Conservation (phyloP, 64 coral and sea anemone species). For the Hydrozoanthus tunicans region DNA sequence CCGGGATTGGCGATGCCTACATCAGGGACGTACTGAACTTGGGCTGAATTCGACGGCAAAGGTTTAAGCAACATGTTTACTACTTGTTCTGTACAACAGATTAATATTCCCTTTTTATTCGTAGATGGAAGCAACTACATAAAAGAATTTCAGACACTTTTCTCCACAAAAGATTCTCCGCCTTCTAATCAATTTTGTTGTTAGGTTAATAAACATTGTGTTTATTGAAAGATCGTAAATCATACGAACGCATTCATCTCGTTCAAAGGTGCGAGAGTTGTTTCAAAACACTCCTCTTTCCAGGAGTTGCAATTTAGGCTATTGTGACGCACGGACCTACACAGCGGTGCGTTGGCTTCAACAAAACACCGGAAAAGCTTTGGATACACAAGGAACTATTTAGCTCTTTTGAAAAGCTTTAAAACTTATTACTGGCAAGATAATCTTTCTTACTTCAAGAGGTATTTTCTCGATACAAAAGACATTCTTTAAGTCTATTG, state of each 20-base stretch:
- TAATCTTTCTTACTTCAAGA: neutral
- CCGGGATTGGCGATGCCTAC: neutral
- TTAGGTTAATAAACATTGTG: slow-evolving; percentile 46
- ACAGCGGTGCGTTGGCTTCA: neutral
- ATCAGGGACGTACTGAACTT: neutral
- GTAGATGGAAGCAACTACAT: neutral
- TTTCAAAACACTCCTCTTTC: slow-evolving; percentile 9
- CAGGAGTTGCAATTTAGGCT: slow-evolving; percentile 32
- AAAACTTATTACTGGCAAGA: slow-evolving; percentile 12
- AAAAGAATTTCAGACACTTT: neutral
- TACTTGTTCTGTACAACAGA: neutral
- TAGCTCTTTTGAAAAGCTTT: slow-evolving; percentile 23
- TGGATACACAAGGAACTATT: slow-evolving; percentile 7
- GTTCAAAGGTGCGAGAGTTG: slow-evolving; percentile 30
- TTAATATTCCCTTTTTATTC: neutral
- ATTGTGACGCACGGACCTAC: slow-evolving; percentile 25
- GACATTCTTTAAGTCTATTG: neutral
- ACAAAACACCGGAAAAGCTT: slow-evolving; percentile 61
- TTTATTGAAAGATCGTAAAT: slow-evolving; percentile 59
- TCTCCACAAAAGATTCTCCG: slow-evolving; percentile 36
- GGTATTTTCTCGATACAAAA: neutral
- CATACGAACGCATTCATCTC: slow-evolving; percentile 10
- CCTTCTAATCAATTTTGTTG: slow-evolving; percentile 46
- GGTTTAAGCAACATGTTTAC: neutral
- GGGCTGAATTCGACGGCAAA: neutral